Evolutionary conservation across 2,113 vertebrate species (phyloP).

Genomic region (Ammodytes dubius): DNA sequence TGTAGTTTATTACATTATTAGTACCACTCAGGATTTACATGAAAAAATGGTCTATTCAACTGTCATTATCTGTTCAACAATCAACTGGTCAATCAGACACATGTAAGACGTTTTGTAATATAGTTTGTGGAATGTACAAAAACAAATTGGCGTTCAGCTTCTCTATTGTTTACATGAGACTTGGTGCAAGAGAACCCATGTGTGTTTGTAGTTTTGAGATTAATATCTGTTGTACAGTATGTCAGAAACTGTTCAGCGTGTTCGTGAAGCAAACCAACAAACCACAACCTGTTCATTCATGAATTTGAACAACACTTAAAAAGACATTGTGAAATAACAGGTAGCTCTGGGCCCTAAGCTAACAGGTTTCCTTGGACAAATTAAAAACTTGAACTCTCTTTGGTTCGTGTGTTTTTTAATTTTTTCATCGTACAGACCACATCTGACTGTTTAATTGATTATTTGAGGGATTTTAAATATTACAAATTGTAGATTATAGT

Average conservation of each 20-base stretch:
- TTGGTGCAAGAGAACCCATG: background rate
- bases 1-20: slow-evolving; percentile 54
- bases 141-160: slow-evolving; percentile 20
- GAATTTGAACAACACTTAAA: background rate
- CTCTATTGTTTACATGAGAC: background rate
- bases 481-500: background rate
- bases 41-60: slow-evolving; percentile 4
- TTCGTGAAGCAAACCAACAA: background rate
- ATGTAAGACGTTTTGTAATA: background rate
- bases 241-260: background rate
- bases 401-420: slow-evolving; percentile 11
- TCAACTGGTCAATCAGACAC: slow-evolving; percentile 59
- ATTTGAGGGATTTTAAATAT: background rate
- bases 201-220: background rate
- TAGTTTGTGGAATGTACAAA: slow-evolving; percentile 46
- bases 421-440: background rate
- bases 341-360: background rate
- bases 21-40: slow-evolving; percentile 54
- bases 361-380: too few relatives aligned
- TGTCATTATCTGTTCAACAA: slow-evolving; percentile 55
- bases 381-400: background rate
- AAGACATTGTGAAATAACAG: background rate
- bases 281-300: too few relatives aligned
- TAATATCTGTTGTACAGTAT: background rate
- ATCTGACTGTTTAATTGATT: slow-evolving; percentile 8